Base-by-base conservation (phyloP, 1,140 invertebrate species). In the Rhyzopertha dominica region DNA sequence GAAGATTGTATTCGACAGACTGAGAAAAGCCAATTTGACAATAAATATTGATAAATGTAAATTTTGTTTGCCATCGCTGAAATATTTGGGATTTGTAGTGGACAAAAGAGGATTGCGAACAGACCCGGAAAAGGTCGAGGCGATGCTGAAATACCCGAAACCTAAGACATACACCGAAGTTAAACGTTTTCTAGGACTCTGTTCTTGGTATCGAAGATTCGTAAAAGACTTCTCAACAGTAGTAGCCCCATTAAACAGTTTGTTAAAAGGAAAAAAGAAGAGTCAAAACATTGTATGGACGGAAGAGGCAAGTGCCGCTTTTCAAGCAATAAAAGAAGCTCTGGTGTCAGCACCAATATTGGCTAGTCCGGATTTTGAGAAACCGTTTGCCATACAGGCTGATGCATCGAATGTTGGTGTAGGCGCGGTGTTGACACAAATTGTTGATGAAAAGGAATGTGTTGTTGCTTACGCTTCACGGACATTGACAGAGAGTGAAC, bases 401-500 rank as follows among this genome's bases (percentile, higher is more conserved):
- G 18, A 50, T 43, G 34, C 66, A 66, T 38, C 47, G 9, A 31
- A 37, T n/a, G 4, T 10, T 4, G 59, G 63, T 18, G 3, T 66
- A 18, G 61, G 53, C 3, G 52, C 42, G 17, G 50, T 61, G 7
- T 31, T 63, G 9, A 50, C 49, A 0, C 48, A 44, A 22, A 43
- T 17, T 23, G 9, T 45, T 34, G 54, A 69, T 50, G 60, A 50
- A 16, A 20, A 29, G 0, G 66, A 68, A 49, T 46, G 47, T 48
- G 70, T 71, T 2, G 65, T 76, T 17, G 64, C 63, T 4, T 75
- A 69, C 58, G 64, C 64, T 3, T 74, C 67, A 0, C 29, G 70
- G 43, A 63, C 61, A 1, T 42, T 78, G 12, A 59, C 35, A 19
- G 39, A 32, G 18, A 8, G 13, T 13, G 48, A 51, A 32, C 13